Percentiles rank a stretch among this genome's conserved stretches.
phyloP scores from a whole-genome alignment of 1,140 invertebrate species.

The Thaumatotibia leucotreta region DNA sequence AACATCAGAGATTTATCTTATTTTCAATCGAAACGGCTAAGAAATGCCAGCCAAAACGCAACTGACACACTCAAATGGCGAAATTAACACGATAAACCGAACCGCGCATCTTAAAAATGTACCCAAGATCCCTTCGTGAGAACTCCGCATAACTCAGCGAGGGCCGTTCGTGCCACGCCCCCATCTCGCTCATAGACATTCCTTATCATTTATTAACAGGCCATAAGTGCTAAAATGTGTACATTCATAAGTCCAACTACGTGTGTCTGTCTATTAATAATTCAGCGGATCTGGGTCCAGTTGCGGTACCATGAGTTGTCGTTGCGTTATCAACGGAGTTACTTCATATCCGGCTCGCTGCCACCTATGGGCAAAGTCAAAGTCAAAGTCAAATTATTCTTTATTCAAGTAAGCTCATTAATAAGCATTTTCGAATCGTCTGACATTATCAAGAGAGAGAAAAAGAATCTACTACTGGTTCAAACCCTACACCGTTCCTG shows the following conservation, averaged over 20 bases:
- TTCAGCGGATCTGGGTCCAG: conserved; percentile 22
- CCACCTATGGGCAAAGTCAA: too few species aligned
- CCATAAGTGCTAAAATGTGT: conserved; percentile 75
- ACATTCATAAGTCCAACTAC: conserved; percentile 59
- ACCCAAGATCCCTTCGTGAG: not conserved
- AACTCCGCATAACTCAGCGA: not conserved
- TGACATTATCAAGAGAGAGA: too few species aligned
- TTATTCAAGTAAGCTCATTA: too few species aligned
- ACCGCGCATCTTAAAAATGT: conserved; percentile 1
- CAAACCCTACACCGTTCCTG: too few species aligned
- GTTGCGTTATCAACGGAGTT: too few species aligned
- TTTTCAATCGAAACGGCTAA: too few species aligned
- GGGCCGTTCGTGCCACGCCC: conserved; percentile 35
- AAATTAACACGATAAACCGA: not conserved
- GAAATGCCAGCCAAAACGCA: not conserved
- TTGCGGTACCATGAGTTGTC: too few species aligned
- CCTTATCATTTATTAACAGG: conserved; percentile 74
- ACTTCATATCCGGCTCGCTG: too few species aligned
- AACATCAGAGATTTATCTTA: too few species aligned
- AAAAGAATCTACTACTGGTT: too few species aligned
- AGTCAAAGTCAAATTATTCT: too few species aligned
- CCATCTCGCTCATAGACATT: conserved; percentile 42
- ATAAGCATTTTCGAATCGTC: too few species aligned
- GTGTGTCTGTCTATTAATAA: conserved; percentile 25
- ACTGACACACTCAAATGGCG: not conserved